Percentiles rank a stretch among this genome's conserved stretches.
These are phyloP conservation scores for Ciconia maguari DNA, from an alignment of 2,113 vertebrate species.

Conservation along the genomic window DNA sequence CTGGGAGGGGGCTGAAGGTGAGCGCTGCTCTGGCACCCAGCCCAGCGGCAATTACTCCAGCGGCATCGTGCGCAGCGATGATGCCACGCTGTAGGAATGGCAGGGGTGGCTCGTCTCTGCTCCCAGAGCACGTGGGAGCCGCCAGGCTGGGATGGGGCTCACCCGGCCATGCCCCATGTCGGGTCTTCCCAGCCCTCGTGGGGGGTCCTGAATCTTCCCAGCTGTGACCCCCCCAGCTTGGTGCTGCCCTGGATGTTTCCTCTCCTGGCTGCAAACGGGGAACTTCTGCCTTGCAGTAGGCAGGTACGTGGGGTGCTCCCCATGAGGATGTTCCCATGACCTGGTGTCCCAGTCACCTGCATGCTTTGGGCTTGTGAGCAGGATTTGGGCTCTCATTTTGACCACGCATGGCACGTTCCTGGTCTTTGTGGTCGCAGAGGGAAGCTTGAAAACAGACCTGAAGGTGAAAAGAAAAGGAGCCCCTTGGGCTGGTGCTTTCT, in stretches of 20 bases:
- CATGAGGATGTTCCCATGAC: background rate
- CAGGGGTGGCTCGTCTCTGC: background rate
- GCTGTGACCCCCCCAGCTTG: too few species aligned
- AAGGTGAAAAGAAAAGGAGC: background rate
- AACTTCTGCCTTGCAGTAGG: background rate
- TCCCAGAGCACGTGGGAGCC: rapidly evolving
- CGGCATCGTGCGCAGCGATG: background rate
- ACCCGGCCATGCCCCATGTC: rapidly evolving
- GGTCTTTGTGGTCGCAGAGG: rapidly evolving
- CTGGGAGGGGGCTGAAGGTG: background rate
- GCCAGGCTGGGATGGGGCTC: background rate
- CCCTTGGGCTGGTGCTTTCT: background rate
- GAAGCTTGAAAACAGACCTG: background rate
- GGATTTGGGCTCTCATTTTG: background rate
- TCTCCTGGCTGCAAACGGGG: rapidly evolving
- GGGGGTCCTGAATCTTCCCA: background rate
- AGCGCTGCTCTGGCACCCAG: background rate
- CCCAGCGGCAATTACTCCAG: background rate
- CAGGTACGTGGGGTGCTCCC: rapidly evolving
- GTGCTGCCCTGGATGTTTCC: background rate
- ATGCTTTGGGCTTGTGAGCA: rapidly evolving
- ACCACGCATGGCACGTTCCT: background rate
- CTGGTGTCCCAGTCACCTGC: background rate
- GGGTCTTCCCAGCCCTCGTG: background rate
- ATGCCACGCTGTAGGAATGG: constrained; percentile 46